Percentiles rank a stretch among this genome's conserved stretches.
phyloP scores from a whole-genome alignment of 2,797 vertebrate genomes.

The Chrosomus eos region DNA sequence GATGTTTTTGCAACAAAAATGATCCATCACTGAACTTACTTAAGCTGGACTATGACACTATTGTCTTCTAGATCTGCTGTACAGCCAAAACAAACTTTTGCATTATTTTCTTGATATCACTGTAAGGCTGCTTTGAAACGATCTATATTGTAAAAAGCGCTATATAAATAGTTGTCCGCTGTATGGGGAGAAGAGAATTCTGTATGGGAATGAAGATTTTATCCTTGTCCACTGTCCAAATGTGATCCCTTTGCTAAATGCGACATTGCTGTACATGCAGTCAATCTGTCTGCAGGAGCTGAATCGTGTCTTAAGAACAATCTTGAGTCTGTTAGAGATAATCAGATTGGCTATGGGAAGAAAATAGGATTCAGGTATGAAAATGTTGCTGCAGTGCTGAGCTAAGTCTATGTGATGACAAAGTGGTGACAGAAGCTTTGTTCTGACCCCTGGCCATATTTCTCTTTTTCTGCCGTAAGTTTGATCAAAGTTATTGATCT shows the following conservation, averaged over 20 bases:
- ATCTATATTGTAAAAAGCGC: too few relatives aligned
- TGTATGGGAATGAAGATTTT: conserved; percentile 18
- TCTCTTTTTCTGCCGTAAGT: not conserved
- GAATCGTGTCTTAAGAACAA: not conserved
- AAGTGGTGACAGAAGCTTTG: not conserved
- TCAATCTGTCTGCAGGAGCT: not conserved
- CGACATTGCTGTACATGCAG: not conserved
- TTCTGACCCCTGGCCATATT: conserved; percentile 35
- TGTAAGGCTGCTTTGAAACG: too few relatives aligned
- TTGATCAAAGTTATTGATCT: conserved; percentile 1
- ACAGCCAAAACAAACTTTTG: too few relatives aligned
- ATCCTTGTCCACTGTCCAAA: conserved; percentile 22
- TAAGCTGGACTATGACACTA: too few relatives aligned
- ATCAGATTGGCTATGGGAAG: not conserved
- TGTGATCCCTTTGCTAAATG: not conserved
- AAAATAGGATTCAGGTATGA: not conserved
- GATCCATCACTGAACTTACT: too few relatives aligned
- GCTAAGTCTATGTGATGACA: not conserved
- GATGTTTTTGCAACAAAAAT: too few relatives aligned
- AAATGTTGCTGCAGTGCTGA: not conserved
- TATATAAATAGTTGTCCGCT: not conserved
- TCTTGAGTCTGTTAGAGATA: not conserved
- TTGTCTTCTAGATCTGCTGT: too few relatives aligned
- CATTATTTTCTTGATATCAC: too few relatives aligned
- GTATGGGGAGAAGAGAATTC: not conserved